A percentile compares a stretch with the other conserved stretches of the same genome.
Evolutionary conservation across 2,797 vertebrate genomes (phyloP).

Genomic region (Melanotaenia trifasciata): DNA sequence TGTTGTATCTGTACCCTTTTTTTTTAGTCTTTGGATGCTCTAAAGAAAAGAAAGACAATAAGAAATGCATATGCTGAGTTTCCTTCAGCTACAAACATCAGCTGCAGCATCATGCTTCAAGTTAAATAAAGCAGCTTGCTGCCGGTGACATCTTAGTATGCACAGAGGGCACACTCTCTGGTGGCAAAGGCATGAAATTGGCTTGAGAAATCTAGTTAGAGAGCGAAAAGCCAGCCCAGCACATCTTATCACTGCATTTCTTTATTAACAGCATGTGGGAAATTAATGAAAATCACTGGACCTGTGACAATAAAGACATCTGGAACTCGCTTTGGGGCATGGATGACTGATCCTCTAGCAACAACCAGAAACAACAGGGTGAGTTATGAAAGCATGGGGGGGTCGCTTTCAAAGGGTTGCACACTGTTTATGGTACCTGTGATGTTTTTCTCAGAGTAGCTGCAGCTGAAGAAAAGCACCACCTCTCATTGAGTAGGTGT

Average conservation of each 20-base stretch:
- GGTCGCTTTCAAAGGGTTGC: constrained; percentile 25
- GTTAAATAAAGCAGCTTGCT: constrained; percentile 44
- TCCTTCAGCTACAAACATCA: constrained; percentile 36
- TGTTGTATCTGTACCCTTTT: too few species aligned
- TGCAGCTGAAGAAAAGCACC: not conserved
- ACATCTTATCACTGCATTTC: constrained; percentile 80
- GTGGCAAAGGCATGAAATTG: constrained; percentile 81
- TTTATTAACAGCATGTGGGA: constrained; percentile 95
- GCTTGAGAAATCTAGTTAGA: constrained; percentile 79
- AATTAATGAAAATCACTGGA: constrained; percentile 99
- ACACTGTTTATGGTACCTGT: constrained; percentile 37
- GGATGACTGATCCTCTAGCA: constrained; percentile 96
- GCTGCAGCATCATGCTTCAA: constrained; percentile 31
- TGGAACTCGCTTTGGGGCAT: constrained; percentile 97
- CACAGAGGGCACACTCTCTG: constrained; percentile 61
- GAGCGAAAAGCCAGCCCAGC: constrained; percentile 59
- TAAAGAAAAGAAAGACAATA: not conserved
- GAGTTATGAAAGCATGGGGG: constrained; percentile 72
- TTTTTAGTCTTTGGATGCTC: constrained; percentile 1
- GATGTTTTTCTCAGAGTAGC: constrained; percentile 16
- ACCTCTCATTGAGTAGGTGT: not conserved
- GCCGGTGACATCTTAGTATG: constrained; percentile 68
- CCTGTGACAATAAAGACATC: constrained; percentile 97
- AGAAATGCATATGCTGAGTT: constrained; percentile 14
- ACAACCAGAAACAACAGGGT: constrained; percentile 94